Base-by-base conservation (phyloP, 2,797 vertebrate species). In the Protosalanx chinensis region DNA sequence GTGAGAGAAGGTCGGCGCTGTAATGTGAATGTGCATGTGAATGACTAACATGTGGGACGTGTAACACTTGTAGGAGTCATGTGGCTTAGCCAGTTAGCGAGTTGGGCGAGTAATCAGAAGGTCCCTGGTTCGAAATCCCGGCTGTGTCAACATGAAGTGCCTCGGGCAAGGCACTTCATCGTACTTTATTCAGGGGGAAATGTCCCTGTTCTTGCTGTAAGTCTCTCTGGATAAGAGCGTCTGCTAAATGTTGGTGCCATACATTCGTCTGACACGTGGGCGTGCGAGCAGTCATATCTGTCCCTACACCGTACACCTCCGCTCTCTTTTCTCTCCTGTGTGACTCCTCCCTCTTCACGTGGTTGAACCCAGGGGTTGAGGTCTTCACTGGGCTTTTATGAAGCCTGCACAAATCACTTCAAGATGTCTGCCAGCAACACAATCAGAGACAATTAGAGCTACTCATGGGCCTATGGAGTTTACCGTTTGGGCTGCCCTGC, bases 381-480 rank as follows among this genome's bases (percentile, higher is more conserved):
- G 74, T 82, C 74, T 62, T 68, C 74, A 77, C 69, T 79, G 72
- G 76, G 70, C 72, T 77, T 75, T 74, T 68, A 59, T 0, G 49
- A 18, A 69, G 82, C 73, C 72, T 59, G 71, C 80, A 73, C 78
- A 81, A 91, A 91, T 90, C 82, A 88, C 79, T 91, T 89, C 88
- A 87, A 88, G 86, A 90, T 91, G 88, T 86, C 82, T 76, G 63
- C 72, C 27, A 76, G 82, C 60, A 67, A 51, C 67, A 78, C 82
- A 89, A 91, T 89, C 84, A 86, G 73, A 78, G 79, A 78, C 83
- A 88, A 83, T 88, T 87, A 89, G 67, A 61, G 66, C 72, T 77
- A 41, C 78, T 88, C 83, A 72, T 41, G 79, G 71, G 70, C 71
- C 73, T 67, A 83, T 68, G 60, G 80, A 81, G 63, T 75, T 70